Percentiles rank a stretch among this genome's conserved stretches.
These are phyloP conservation scores for Araneus ventricosus DNA, from an alignment of 1,140 invertebrate genomes.

Conservation along the genomic window DNA sequence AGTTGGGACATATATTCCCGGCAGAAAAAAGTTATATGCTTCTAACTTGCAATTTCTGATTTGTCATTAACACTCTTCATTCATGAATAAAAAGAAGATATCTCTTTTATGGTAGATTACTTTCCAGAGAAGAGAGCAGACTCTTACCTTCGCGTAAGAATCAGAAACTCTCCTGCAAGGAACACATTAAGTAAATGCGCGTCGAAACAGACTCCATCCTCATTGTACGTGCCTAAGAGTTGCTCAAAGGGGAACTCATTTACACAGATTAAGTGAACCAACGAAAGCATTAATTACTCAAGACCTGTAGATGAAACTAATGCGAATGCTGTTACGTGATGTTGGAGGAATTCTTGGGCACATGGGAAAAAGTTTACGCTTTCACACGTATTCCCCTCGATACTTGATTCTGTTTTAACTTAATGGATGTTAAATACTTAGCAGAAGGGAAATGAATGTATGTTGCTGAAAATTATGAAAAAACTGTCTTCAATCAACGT, in stretches of 20 bases:
- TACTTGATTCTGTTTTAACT: background rate
- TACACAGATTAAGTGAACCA: background rate
- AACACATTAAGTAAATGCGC: background rate
- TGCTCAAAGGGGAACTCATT: background rate
- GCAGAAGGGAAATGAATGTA: no score
- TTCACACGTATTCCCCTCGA: background rate
- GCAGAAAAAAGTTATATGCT: no score
- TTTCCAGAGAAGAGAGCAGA: no score
- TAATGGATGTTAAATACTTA: background rate
- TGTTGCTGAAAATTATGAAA: no score
- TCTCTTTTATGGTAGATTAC: no score
- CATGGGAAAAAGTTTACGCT: background rate
- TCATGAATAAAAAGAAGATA: no score
- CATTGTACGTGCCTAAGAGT: background rate
- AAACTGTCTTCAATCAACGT: no score
- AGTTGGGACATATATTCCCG: no score
- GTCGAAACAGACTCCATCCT: background rate
- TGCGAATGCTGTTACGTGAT: background rate
- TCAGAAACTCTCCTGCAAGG: background rate
- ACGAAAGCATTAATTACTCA: background rate
- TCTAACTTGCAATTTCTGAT: no score
- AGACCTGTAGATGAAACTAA: background rate
- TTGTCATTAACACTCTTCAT: no score
- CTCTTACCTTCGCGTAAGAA: no score
- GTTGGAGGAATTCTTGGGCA: background rate